Base-by-base conservation (phyloP, 2,888 invertebrate species). In the Pheosia tremula region DNA sequence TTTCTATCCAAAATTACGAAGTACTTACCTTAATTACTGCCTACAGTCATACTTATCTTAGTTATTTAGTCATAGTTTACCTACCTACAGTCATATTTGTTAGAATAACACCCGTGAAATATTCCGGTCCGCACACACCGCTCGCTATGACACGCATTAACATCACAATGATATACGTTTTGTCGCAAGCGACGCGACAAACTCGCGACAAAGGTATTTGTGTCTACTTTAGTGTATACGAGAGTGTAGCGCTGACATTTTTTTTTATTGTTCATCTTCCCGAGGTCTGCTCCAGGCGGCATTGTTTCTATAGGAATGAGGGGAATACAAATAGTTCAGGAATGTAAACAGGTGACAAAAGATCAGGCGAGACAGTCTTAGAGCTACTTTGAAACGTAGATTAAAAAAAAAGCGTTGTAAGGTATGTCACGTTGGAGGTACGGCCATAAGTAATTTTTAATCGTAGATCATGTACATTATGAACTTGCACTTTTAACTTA, bases 61-160 rank as follows among this genome's bases (percentile, higher is more conserved):
- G 24, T 24, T 24, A 24, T 0, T 24, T 24, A 24, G 24, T 24
- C 24, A 24, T 24, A 24, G 24, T 24, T 24, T 24, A 24, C 24
- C 39, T 39, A 39, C 39, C 39, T 39, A 39, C 9, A 8, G 47
- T n/a, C 47, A 50, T 50, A 50, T 50, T 24, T 50, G 6, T 13
- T 24, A 8, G 24, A 50, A 50, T 24, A 50, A 24, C 5, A 7
- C 24, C 6, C 50, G 50, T 50, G 50, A 24, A 50, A 50, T 24
- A 8, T 6, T 5, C 50, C 8, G 24, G 5, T 24, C 50, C 13
- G 8, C 13, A 5, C 49, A 5, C 49, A 7, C 60, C 43, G 49
- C 57, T 57, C 60, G 59, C 73, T 75, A 71, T 77, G 74, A 68
- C 75, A 72, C 63, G 74, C 66, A 75, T 78, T 73, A 63, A n/a